phyloP scores from a whole-genome alignment of 2,888 invertebrate genomes.

The Chrysina gloriosa region DNA sequence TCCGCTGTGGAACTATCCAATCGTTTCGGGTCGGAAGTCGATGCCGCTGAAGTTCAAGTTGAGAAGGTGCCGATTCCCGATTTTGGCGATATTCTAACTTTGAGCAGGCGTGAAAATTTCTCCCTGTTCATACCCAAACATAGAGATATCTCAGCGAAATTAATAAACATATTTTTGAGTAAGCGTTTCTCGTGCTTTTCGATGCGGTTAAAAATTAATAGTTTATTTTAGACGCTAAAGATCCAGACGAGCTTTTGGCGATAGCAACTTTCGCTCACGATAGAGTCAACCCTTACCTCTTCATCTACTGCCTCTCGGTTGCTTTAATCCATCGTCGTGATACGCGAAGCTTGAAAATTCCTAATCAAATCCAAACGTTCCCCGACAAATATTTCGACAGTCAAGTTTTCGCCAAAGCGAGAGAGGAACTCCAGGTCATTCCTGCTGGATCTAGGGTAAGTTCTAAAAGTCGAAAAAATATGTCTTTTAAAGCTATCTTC shows the following conservation, averaged over 20 bases:
- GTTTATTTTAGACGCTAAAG: conserved; percentile 71
- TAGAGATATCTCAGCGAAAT: conserved; percentile 75
- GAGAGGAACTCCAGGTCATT: conserved; percentile 77
- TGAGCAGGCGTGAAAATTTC: conserved; percentile 74
- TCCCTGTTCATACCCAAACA: conserved; percentile 81
- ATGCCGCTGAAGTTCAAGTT: conserved; percentile 68
- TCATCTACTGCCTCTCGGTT: conserved; percentile 83
- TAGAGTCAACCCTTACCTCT: conserved; percentile 82
- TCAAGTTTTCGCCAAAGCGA: conserved; percentile 75
- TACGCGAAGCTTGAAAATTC: conserved; percentile 76
- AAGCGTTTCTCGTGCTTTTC: background rate
- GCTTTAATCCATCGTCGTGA: conserved; percentile 80
- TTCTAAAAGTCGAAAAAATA: background rate
- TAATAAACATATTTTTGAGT: conserved; percentile 78
- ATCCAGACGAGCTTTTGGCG: conserved; percentile 77
- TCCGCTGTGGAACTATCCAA: conserved; percentile 71
- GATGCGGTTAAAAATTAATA: background rate
- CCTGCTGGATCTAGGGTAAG: conserved; percentile 73
- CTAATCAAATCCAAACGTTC: conserved; percentile 81
- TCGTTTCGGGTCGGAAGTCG: conserved; percentile 71
- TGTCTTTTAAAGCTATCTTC: background rate
- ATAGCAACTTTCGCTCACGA: conserved; percentile 78
- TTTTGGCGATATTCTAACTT: conserved; percentile 68
- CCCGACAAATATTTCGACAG: conserved; percentile 87
- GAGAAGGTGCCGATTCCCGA: conserved; percentile 69